Evolutionary conservation across 92 coral and sea anemone genomes (phyloP), one percentile per base, ranked within the genome.

Genomic region (Ricordea florida): DNA sequence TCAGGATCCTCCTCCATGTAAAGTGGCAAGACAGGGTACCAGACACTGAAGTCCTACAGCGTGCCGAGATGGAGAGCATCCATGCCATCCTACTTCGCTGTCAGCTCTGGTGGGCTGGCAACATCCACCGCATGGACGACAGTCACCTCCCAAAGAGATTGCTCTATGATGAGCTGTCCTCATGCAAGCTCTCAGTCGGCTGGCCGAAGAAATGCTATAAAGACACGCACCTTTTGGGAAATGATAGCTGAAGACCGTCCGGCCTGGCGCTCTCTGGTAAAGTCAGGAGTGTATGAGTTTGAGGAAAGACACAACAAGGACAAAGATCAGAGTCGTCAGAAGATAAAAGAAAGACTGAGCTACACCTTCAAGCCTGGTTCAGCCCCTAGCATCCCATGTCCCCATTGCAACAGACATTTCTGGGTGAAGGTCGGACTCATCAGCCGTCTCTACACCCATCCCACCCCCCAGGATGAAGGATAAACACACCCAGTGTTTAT

Each of bases 101-200:
- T 10, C 79, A 72, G 24, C 55, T 57, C 41, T 40, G 68, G 3
- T 72, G 57, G 79, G 79, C 79, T 22, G 79, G 79, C 27, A 66
- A 72, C 37, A 34, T 69, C 1, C n/a, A 7, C 5, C 26, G 77
- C 6, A 49, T 51, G 77, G 29, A 33, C 2, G 64, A 67, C 35
- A 14, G 33, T 36, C 69, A 50, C 1, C 48, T 62, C 2, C 69
- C 69, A 9, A 62, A 62, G 52, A 35, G 26, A 40, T 30, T 62
- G 0, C 23, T 62, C 24, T 62, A 11, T 24, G 69, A 50, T 6
- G 69, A 62, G 14, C 26, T 62, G 52, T 21, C 29, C 47, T 0
- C 46, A 31, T 27, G 69, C 47, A 62, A 35, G 47, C 52, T 46
- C 28, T 62, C 69, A 41, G 30, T 62, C 0, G 59, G 59, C 24